A percentile compares a stretch with the other conserved stretches of the same genome.
Conservation (phyloP, 2,888 invertebrate species). For the Dolomedes plantarius region DNA sequence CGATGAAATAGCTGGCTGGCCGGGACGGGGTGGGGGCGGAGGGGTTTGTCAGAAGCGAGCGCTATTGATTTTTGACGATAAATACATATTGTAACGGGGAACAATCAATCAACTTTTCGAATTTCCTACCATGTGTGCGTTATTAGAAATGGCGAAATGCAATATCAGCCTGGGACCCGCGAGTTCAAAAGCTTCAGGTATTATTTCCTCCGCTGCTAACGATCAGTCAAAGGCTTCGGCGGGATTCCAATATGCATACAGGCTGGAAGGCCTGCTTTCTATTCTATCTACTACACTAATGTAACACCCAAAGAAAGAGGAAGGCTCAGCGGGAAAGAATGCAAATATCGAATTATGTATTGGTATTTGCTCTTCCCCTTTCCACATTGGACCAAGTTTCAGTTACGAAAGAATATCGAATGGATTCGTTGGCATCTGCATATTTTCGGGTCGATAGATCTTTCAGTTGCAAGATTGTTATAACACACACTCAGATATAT, state of each 20-base stretch:
- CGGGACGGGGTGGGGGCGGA: conserved; percentile 7
- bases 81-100: conserved; percentile 71
- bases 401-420: conserved; percentile 67
- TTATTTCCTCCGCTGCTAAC: conserved; percentile 65
- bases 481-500: no score
- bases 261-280: conserved; percentile 52
- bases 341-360: conserved; percentile 71
- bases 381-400: conserved; percentile 66
- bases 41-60: conserved; percentile 54
- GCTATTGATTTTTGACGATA: conserved; percentile 70
- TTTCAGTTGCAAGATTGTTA: conserved; percentile 5
- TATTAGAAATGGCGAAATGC: conserved; percentile 72
- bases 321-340: conserved; percentile 63
- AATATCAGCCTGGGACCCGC: conserved; percentile 63
- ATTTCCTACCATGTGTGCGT: conserved; percentile 68
- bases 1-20: conserved; percentile 61
- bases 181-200: conserved; percentile 69
- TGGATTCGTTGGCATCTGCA: conserved; percentile 54
- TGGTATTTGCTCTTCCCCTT: conserved; percentile 66
- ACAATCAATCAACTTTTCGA: conserved; percentile 72
- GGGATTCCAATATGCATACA: conserved; percentile 70
- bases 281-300: conserved; percentile 69
- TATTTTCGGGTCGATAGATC: conserved; percentile 63
- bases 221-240: conserved; percentile 53
- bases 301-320: conserved; percentile 59